Evolutionary conservation across 1,140 invertebrate genomes (phyloP).

Genomic region (Caenorhabditis briggsae): DNA sequence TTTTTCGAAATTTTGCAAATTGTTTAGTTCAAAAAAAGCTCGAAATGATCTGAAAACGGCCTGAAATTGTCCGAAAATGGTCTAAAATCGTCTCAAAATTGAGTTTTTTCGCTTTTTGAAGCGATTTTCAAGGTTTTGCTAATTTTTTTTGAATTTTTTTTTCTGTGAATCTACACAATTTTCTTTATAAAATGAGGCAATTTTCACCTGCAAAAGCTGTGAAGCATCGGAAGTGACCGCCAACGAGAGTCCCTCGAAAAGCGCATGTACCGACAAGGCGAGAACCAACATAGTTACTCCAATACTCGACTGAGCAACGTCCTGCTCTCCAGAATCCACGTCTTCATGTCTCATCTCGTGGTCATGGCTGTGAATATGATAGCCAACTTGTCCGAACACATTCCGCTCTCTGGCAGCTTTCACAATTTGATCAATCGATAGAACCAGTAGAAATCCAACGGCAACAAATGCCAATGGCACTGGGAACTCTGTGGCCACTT

Average conservation of each 20-base stretch:
- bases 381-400: slow-evolving; percentile 53
- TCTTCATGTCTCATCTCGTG: slow-evolving; percentile 57
- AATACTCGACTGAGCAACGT: slow-evolving; percentile 51
- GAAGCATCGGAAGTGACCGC: slow-evolving; percentile 74
- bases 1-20: not conserved
- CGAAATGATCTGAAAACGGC: too few relatives aligned
- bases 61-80: too few relatives aligned
- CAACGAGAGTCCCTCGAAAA: slow-evolving; percentile 76
- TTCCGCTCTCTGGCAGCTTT: slow-evolving; percentile 17
- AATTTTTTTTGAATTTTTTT: not conserved
- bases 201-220: slow-evolving; percentile 71
- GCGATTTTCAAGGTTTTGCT: not conserved
- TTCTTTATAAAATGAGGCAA: not conserved
- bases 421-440: slow-evolving; percentile 70
- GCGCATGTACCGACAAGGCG: slow-evolving; percentile 75
- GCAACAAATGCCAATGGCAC: slow-evolving; percentile 73
- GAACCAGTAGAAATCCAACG: slow-evolving; percentile 73
- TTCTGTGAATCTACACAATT: too few relatives aligned
- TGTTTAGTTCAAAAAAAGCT: too few relatives aligned
- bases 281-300: slow-evolving; percentile 71
- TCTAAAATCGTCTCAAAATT: too few relatives aligned
- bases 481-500: slow-evolving; percentile 68
- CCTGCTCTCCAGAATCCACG: slow-evolving; percentile 40
- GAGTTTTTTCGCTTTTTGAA: too few relatives aligned
- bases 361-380: slow-evolving; percentile 29